These are phyloP conservation scores for Ceyx cyanopectus DNA, from an alignment of 2,113 vertebrate species.

Conservation along the genomic window DNA sequence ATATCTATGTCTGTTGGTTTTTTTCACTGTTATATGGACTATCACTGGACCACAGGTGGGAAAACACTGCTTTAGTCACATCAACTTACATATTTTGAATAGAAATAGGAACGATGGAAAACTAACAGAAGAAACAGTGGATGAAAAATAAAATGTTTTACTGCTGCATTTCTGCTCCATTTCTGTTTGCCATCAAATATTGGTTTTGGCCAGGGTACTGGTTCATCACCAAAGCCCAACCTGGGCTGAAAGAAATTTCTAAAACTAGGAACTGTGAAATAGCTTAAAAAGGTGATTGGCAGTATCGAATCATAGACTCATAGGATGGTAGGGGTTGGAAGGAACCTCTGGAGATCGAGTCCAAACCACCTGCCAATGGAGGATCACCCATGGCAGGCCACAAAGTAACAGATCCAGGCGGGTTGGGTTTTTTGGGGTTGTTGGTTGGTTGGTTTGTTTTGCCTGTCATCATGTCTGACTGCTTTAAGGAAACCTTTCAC, in stretches of 20 bases:
- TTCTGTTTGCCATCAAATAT: background rate
- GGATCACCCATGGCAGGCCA: no score
- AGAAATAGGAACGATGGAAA: background rate
- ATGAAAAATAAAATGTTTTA: background rate
- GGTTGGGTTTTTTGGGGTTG: background rate
- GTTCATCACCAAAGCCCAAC: background rate
- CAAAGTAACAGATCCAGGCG: no score
- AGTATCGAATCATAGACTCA: background rate
- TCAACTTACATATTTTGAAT: background rate
- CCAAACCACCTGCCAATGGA: no score
- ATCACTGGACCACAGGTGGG: background rate
- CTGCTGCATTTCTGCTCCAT: background rate
- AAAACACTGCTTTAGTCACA: background rate
- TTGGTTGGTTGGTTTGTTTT: background rate
- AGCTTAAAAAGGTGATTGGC: background rate
- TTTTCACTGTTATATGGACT: background rate
- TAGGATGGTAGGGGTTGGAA: background rate
- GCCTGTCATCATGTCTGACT: background rate
- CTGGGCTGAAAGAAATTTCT: background rate
- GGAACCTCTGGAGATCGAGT: background rate
- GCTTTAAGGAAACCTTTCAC: background rate
- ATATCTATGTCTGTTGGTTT: background rate
- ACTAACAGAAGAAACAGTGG: background rate
- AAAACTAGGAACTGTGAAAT: background rate
- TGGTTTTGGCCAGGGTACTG: rapidly evolving